These are phyloP conservation scores for Hoplostethus atlanticus DNA, from an alignment of 2,797 vertebrate genomes.

Conservation along the genomic window DNA sequence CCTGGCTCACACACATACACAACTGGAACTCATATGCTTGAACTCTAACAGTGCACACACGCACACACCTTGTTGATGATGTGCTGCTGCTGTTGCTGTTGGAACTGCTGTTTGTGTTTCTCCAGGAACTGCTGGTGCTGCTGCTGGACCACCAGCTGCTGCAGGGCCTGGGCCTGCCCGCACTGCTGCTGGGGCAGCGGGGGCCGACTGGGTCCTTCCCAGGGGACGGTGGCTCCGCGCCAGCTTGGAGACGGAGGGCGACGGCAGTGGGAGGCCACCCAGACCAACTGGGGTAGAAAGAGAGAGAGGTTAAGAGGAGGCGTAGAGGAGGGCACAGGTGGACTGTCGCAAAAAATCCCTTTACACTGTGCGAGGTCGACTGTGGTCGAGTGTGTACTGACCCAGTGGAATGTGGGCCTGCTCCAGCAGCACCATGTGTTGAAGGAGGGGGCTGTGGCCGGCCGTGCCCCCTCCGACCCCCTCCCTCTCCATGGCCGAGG, in stretches of 20 bases:
- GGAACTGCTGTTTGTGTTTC: constrained; percentile 94
- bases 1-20: too few relatives aligned
- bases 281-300: constrained; percentile 81
- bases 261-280: constrained; percentile 88
- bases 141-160: constrained; percentile 93
- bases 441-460: constrained; percentile 91
- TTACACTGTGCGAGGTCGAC: neutral
- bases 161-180: constrained; percentile 89
- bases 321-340: too few relatives aligned
- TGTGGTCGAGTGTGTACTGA: constrained; percentile 68
- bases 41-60: neutral
- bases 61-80: constrained; percentile 91
- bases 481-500: constrained; percentile 90
- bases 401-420: constrained; percentile 92
- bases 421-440: constrained; percentile 96
- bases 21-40: too few relatives aligned
- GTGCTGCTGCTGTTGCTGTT: constrained; percentile 86
- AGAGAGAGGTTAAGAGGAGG: constrained; percentile 2
- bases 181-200: constrained; percentile 91
- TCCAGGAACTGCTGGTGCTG: constrained; percentile 95
- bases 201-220: constrained; percentile 96
- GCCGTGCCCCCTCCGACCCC: constrained; percentile 73
- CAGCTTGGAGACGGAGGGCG: constrained; percentile 95
- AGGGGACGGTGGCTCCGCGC: constrained; percentile 94
- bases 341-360: too few relatives aligned